Percentiles rank a stretch among this genome's conserved stretches.
phyloP scores from a whole-genome alignment of 2,797 vertebrate genomes.

The Schizothorax lantsangensis region DNA sequence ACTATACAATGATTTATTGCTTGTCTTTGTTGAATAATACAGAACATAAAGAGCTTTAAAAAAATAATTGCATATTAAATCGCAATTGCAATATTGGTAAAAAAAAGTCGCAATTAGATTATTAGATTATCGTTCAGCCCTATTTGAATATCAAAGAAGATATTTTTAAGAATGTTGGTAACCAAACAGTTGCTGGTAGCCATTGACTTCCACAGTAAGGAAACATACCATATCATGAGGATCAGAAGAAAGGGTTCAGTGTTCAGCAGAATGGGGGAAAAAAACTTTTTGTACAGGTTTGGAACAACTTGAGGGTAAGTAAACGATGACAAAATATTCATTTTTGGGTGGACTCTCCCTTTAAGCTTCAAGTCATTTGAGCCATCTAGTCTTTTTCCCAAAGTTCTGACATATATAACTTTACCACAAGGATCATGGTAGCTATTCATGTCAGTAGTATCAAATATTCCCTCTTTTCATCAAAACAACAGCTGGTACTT shows the following conservation, averaged over 20 bases:
- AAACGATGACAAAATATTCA: not conserved
- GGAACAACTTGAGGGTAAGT: not conserved
- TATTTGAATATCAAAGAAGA: not conserved
- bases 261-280: not conserved
- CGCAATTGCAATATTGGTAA: too few relatives aligned
- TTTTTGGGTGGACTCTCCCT: not conserved
- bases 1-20: too few relatives aligned
- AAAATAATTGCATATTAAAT: too few relatives aligned
- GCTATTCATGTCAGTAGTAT: slow-evolving; percentile 9
- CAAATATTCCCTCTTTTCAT: not conserved
- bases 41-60: too few relatives aligned
- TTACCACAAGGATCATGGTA: not conserved
- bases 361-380: not conserved
- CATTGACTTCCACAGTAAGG: not conserved
- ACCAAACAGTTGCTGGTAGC: not conserved
- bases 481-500: slow-evolving; percentile 8
- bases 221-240: not conserved
- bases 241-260: not conserved
- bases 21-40: too few relatives aligned
- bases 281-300: not conserved
- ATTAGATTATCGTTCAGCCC: too few relatives aligned
- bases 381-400: not conserved
- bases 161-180: not conserved
- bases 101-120: too few relatives aligned
- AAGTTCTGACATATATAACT: not conserved